These are phyloP conservation scores for Hetaerina titia DNA, from an alignment of 2,888 invertebrate genomes.

Conservation along the genomic window DNA sequence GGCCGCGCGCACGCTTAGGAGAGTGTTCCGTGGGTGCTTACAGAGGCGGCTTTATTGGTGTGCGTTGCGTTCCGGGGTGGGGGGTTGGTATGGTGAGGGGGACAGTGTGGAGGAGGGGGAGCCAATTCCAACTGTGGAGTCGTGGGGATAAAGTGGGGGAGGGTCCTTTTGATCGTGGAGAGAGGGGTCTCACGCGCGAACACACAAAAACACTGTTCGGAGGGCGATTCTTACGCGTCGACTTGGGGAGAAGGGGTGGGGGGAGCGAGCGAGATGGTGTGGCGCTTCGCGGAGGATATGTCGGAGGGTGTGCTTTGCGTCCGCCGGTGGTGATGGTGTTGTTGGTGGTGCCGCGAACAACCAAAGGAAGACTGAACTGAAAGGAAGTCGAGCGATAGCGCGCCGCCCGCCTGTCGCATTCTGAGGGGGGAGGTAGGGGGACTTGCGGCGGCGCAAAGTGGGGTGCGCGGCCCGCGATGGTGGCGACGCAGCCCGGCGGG, in stretches of 20 bases:
- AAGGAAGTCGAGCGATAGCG: conserved; percentile 18
- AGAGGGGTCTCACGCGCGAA: too few species aligned
- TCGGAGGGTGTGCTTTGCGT: background rate
- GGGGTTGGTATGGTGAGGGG: background rate
- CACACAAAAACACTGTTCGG: too few species aligned
- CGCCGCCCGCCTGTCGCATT: background rate
- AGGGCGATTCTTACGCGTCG: too few species aligned
- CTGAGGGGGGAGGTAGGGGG: background rate
- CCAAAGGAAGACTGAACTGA: background rate
- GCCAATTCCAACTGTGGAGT: too few species aligned
- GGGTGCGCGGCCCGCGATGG: background rate
- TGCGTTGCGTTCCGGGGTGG: too few species aligned
- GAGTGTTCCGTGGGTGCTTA: too few species aligned
- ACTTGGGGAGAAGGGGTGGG: too few species aligned
- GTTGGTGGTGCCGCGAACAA: background rate
- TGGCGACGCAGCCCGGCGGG: background rate
- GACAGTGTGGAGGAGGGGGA: background rate
- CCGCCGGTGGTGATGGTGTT: too few species aligned
- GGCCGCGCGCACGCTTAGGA: too few species aligned
- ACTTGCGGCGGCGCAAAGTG: background rate
- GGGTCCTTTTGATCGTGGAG: too few species aligned
- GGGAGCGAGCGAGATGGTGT: background rate
- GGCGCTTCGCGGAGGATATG: background rate
- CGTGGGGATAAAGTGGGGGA: too few species aligned
- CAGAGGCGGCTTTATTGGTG: too few species aligned